Conservation (phyloP, 2,797 vertebrate species). For the Telmatherina bonti region DNA sequence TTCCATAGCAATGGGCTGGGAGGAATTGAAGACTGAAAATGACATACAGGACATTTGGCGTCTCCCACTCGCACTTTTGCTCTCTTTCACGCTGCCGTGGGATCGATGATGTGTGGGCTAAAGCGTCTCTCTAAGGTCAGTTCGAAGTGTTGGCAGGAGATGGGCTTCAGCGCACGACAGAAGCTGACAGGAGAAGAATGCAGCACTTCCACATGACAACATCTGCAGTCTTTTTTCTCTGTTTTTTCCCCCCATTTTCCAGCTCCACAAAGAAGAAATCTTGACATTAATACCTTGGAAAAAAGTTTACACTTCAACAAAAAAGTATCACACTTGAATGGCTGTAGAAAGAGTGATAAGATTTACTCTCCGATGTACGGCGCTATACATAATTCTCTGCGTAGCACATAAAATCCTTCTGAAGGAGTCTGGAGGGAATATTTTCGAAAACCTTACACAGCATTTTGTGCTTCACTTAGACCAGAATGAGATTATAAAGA, state of each 20-base stretch:
- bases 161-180: neutral
- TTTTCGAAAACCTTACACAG: slow-evolving; percentile 42
- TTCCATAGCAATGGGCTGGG: slow-evolving; percentile 90
- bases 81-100: slow-evolving; percentile 13
- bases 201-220: slow-evolving; percentile 8
- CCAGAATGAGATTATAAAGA: slow-evolving; percentile 55
- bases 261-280: slow-evolving; percentile 23
- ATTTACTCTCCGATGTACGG: slow-evolving; percentile 30
- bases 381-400: slow-evolving; percentile 31
- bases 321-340: slow-evolving; percentile 18
- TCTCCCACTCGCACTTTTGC: slow-evolving; percentile 18
- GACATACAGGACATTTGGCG: slow-evolving; percentile 87
- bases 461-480: slow-evolving; percentile 35
- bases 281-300: neutral
- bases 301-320: slow-evolving; percentile 38
- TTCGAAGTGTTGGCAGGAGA: neutral
- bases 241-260: neutral
- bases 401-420: slow-evolving; percentile 16
- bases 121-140: slow-evolving; percentile 39
- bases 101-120: slow-evolving; percentile 30
- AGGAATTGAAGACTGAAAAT: slow-evolving; percentile 94
- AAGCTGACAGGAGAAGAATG: neutral
- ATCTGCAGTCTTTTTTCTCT: slow-evolving; percentile 5
- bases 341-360: slow-evolving; percentile 38
- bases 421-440: slow-evolving; percentile 26